Percentiles rank a stretch among this genome's conserved stretches.
Evolutionary conservation across 2,888 invertebrate species (phyloP).

Genomic region (Drosophila demipolita): DNA sequence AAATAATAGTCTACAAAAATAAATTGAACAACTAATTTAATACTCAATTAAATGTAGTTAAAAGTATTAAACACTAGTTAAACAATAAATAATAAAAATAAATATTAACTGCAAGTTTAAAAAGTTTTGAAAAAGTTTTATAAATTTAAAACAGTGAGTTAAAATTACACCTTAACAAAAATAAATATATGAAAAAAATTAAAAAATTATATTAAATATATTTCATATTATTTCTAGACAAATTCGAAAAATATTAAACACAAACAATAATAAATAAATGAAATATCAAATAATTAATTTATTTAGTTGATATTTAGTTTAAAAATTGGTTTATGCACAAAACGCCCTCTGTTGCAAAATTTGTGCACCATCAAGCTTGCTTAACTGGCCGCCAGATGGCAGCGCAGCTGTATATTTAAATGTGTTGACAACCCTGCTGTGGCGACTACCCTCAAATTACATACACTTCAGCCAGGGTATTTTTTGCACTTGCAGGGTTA

Average conservation of each 20-base stretch:
- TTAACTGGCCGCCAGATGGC: conserved; percentile 39
- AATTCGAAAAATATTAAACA: neutral
- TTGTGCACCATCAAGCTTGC: neutral
- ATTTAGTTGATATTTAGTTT: neutral
- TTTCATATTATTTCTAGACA: neutral
- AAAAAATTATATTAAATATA: neutral
- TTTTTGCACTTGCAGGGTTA: conserved; percentile 26
- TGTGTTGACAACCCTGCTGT: conserved; percentile 35
- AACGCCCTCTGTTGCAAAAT: conserved; percentile 41
- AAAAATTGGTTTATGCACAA: neutral
- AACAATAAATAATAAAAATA: neutral
- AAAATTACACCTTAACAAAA: neutral
- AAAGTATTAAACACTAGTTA: neutral
- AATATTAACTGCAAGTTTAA: too few relatives aligned
- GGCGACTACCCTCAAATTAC: conserved; percentile 43
- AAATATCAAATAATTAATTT: neutral
- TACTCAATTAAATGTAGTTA: neutral
- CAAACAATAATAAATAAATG: neutral
- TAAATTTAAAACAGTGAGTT: neutral
- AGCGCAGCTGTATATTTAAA: neutral
- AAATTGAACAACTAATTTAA: neutral
- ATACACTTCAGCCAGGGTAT: conserved; percentile 23
- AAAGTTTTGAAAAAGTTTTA: rapidly evolving
- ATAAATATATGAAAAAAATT: neutral
- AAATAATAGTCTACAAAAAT: neutral